Base-by-base conservation (phyloP, 1,140 invertebrate species). In the Frieseomelitta varia region DNA sequence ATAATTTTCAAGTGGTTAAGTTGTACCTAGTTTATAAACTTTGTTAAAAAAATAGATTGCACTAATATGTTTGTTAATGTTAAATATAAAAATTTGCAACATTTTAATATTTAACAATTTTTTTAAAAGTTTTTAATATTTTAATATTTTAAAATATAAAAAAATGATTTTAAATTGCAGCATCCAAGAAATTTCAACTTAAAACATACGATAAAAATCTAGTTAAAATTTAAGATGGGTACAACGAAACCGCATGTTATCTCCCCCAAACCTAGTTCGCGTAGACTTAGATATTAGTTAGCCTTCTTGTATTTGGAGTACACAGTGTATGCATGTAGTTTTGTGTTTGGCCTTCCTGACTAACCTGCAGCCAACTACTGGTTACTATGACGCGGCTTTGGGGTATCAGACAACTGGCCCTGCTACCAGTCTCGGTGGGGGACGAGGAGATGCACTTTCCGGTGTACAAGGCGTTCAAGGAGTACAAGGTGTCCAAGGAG, bases 391-490 rank as follows among this genome's bases (percentile, higher is more conserved):
- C 88, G 91, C 93, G 90, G 88, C 94, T 85, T 87, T 95, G 88
- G 94, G 94, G 88, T 95, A 95, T 93, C 94, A 95, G 93, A 94
- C 94, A 75, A 95, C 94, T 82, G 94, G 94, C 85, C 94, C 94
- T 51, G 94, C 94, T 78, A 95, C 94, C 79, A 95, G 94, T 91
- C 94, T 95, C 77, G 94, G 94, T 73, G 94, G 94, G 87, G 96
- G 96, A 79, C 95, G 97, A 82, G 97, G 97, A 92, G 95, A 95
- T 84, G 95, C 95, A 51, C 93, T 97, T 63, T 96, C 96, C 47
- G 97, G 96, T 90, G 97, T 97, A 73, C 94, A 95, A 88, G 93
- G 93, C 39, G 94, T 95, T 69, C 94, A 95, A 85, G 93, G 94
- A 81, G 94, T 95, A 51, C 94, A 94, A 87, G 88, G 92, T 21